Conservation (phyloP, 1,140 invertebrate species). For the Odontomachus brunneus region DNA sequence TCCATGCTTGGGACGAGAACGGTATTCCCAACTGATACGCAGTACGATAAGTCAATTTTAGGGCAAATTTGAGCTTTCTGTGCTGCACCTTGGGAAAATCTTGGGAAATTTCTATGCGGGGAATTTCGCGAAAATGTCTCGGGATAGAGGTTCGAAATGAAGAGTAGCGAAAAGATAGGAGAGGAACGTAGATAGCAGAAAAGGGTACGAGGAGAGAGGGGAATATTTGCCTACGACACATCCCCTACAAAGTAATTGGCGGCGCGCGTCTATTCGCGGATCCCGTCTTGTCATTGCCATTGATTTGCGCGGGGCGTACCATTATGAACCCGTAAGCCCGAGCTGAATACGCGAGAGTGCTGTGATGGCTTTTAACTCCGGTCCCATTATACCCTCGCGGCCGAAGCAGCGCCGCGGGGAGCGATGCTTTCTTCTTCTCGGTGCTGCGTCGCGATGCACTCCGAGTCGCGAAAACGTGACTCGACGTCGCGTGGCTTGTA, state of each 20-base stretch:
- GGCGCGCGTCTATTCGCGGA: constrained; percentile 14
- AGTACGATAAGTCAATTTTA: too few relatives aligned
- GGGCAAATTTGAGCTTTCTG: too few relatives aligned
- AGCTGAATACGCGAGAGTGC: constrained; percentile 9
- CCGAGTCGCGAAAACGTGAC: constrained; percentile 41
- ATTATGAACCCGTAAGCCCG: constrained; percentile 23
- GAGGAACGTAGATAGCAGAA: too few relatives aligned
- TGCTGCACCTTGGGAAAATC: too few relatives aligned
- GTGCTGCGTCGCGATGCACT: constrained; percentile 25
- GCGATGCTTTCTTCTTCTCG: constrained; percentile 10
- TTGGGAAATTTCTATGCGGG: too few relatives aligned
- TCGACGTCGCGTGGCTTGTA: constrained; percentile 17
- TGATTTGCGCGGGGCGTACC: constrained; percentile 6
- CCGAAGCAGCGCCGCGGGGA: constrained; percentile 12
- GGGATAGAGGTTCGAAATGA: too few relatives aligned
- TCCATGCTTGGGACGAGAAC: too few relatives aligned
- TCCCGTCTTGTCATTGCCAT: constrained; percentile 30
- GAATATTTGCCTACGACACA: too few relatives aligned
- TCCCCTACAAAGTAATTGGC: constrained; percentile 18
- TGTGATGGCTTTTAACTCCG: constrained; percentile 34
- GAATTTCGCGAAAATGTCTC: too few relatives aligned
- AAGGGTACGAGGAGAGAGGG: too few relatives aligned
- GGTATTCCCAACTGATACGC: too few relatives aligned
- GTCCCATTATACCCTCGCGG: constrained; percentile 10
- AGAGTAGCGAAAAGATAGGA: too few relatives aligned